Evolutionary conservation across 2,797 vertebrate species (phyloP), one percentile per base, ranked within the genome.

Genomic region (Trichosurus vulpecula): DNA sequence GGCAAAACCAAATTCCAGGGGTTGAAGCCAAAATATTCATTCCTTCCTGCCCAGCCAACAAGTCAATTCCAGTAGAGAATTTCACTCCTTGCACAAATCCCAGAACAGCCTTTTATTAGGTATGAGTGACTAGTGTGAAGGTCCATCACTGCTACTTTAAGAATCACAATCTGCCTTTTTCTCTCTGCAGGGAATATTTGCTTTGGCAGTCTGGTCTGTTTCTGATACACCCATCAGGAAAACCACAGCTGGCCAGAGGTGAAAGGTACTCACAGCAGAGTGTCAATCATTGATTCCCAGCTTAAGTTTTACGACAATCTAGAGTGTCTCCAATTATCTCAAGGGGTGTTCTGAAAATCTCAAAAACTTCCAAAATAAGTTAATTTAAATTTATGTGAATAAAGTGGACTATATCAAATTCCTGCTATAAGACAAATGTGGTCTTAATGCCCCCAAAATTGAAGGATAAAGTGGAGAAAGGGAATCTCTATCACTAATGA

Each of bases 131-230:
- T 95, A 94, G 93, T 31, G 92, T 81, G 97, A 97, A 97, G 90
- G 22, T 35, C 90, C 97, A 57, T 54, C 54, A 41, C 92, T 47
- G 53, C 93, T 91, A 13, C 95, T 97, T 29, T 92, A 97, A 95
- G 92, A 98, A 97, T 94, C 94, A 66, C 93, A 95, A 96, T 31
- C 91, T 96, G 96, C 96, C 94, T 93, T 91, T 97, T 94, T 98
- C 96, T 97, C 97, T 87, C 97, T 97, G 93, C 35, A 4, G 92
- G 93, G n/a, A 54, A 90, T 96, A 87, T 97, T 98, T 98, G 95
- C 91, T 97, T 97, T 98, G 97, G 97, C 97, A 96, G 41, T 0
- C 25, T 1, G 22, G n/a, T 95, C 95, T 95, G 25, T 93, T 98
- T 97, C 96, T 96, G 95, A 97, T 94, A 96, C 94, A 92, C 22